phyloP scores from a whole-genome alignment of 1,140 invertebrate species.

The Drosophila nebulosa region DNA sequence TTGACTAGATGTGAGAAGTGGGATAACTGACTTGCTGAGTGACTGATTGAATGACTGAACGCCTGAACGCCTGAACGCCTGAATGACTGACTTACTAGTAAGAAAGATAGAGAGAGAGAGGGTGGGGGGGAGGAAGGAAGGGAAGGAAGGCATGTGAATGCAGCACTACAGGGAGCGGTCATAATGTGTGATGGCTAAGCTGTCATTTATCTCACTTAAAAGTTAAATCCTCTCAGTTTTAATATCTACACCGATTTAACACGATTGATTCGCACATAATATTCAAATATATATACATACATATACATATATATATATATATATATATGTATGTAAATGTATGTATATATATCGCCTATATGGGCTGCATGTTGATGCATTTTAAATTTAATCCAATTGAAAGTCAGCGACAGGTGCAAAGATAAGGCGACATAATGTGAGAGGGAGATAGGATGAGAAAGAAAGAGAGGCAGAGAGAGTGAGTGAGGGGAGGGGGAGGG shows the following conservation, averaged over 20 bases:
- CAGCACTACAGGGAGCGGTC: no score
- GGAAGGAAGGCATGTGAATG: no score
- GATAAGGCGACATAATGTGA: slow-evolving; percentile 47
- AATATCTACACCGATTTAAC: background rate
- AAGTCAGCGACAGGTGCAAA: slow-evolving; percentile 15
- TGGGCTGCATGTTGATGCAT: slow-evolving; percentile 13
- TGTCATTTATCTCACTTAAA: slow-evolving; percentile 35
- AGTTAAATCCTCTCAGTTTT: slow-evolving; percentile 1
- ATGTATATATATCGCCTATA: no score
- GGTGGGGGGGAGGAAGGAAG: background rate
- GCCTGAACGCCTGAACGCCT: background rate
- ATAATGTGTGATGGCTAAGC: slow-evolving; percentile 15
- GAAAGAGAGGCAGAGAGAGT: background rate
- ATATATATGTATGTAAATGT: background rate
- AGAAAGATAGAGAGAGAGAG: background rate
- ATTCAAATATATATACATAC: slow-evolving; percentile 10
- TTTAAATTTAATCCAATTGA: slow-evolving; percentile 25
- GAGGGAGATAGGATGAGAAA: background rate
- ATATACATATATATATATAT: slow-evolving; percentile 5
- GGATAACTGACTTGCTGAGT: background rate
- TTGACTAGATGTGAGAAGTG: slow-evolving; percentile 3
- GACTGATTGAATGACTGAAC: background rate
- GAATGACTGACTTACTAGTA: slow-evolving; percentile 18
- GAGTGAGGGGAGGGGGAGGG: no score
- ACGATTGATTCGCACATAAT: background rate